Evolutionary conservation across 2,113 vertebrate genomes (phyloP).

Genomic region (human): DNA sequence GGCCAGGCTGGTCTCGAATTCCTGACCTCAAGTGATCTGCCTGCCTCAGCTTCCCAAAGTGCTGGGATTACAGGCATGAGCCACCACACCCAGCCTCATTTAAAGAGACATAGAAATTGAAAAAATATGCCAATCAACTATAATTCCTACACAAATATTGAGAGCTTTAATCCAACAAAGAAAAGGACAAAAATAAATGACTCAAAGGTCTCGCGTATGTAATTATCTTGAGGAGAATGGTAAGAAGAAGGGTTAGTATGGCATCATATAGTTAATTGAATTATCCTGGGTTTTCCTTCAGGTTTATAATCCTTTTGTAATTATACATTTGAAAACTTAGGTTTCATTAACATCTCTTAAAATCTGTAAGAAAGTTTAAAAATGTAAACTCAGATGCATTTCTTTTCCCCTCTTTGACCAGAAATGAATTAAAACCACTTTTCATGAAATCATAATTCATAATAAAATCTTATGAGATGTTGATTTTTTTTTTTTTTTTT

Average conservation of each 20-base stretch:
- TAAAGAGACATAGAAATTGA: background rate
- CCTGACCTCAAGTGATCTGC: no score
- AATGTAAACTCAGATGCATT: background rate
- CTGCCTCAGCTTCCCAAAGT: no score
- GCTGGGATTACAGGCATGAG: no score
- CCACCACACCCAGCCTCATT: background rate
- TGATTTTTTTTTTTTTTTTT: no score
- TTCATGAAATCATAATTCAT: background rate
- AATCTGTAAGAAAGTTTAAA: background rate
- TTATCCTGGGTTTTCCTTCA: background rate
- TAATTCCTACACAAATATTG: background rate
- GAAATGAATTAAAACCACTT: background rate
- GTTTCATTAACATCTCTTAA: slow-evolving; percentile 31
- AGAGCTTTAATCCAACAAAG: background rate
- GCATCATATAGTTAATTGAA: background rate
- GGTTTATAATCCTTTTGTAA: background rate
- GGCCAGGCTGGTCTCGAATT: no score
- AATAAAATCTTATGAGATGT: background rate
- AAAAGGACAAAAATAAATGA: background rate
- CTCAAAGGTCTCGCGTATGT: background rate
- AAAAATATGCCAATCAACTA: background rate
- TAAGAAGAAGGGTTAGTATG: background rate
- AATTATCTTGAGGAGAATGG: background rate
- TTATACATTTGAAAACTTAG: background rate
- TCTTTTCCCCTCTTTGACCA: background rate